Evolutionary conservation across 2,888 invertebrate genomes (phyloP).

Genomic region (Epistrophella euchroma): DNA sequence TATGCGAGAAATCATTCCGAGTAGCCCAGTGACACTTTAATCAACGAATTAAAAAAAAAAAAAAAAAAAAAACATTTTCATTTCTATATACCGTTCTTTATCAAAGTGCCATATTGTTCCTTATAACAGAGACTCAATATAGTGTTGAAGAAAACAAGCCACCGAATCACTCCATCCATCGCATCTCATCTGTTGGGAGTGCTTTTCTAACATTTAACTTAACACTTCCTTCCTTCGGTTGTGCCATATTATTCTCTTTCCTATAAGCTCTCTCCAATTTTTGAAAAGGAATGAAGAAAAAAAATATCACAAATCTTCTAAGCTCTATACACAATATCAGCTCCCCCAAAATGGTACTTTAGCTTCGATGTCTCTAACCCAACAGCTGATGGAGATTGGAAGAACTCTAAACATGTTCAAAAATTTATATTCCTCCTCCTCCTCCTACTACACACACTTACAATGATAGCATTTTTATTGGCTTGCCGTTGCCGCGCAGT

Average conservation of each 20-base stretch:
- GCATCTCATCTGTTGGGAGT: neutral
- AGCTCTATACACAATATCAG: neutral
- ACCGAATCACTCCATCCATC: slow-evolving; percentile 6
- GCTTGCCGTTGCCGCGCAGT: slow-evolving; percentile 63
- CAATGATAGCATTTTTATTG: slow-evolving; percentile 70
- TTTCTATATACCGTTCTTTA: neutral
- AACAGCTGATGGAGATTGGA: slow-evolving; percentile 20
- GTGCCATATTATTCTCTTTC: neutral
- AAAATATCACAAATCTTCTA: slow-evolving; percentile 39
- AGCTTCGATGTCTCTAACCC: neutral
- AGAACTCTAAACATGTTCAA: slow-evolving; percentile 55
- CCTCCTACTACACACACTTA: slow-evolving; percentile 55
- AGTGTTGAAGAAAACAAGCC: slow-evolving; percentile 11
- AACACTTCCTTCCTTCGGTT: slow-evolving; percentile 47
- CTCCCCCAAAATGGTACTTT: slow-evolving; percentile 28
- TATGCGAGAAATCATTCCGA: slow-evolving; percentile 36
- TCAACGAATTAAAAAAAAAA: slow-evolving; percentile 53
- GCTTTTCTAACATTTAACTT: slow-evolving; percentile 53
- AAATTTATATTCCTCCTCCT: slow-evolving; percentile 54
- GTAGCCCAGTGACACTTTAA: slow-evolving; percentile 62
- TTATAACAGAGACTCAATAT: neutral
- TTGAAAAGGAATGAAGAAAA: neutral
- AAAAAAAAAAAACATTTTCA: slow-evolving; percentile 43
- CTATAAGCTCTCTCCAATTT: neutral
- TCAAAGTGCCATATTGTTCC: neutral